Evolutionary conservation across 1,140 invertebrate genomes (phyloP), one percentile per base, ranked within the genome.

Genomic region (Thaumatotibia leucotreta): DNA sequence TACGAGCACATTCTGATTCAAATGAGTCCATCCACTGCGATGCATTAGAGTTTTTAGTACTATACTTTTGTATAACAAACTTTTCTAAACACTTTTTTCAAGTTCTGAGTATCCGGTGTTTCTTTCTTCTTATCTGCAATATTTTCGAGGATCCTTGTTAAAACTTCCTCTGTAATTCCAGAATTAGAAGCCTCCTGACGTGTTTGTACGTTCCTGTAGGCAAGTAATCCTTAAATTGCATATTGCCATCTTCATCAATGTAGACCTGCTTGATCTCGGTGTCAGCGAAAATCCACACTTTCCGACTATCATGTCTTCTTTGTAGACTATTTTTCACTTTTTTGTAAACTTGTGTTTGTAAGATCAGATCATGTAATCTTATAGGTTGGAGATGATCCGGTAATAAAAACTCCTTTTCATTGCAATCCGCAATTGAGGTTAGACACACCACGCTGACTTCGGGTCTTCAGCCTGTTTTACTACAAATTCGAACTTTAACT

Each of bases 261-360:
- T 77, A 80, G 9, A 14, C 32, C 6, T 66, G 20, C 14, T 49
- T 14, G 66, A 74, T 61, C 17, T 77, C 73, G 65, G 65, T 63
- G 67, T 73, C 32, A 74, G 2, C 17, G 76, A 67, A 67, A 61
- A 79, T 84, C 83, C 81, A 88, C 31, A 88, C 74, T 61, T 75
- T 69, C 76, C 82, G 75, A 62, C 69, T 77, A 49, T 88, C 74
- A 67, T 82, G 73, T 67, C 78, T 75, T 77, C 64, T 85, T 74
- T 83, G 77, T 62, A 86, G 58, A 45, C 76, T 83, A 50, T 65
- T 64, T 67, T 72, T 86, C 69, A 86, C 70, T 73, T 77, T 86
- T 64, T 68, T 63, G 69, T 69, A 84, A 64, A 62, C 54, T 67
- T 68, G 45, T 62, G 79, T 83, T 64, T 72, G 72, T 61, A 69